These are phyloP conservation scores for Oasisia sp. DNA, from an alignment of 2,888 invertebrate species.

Conservation along the genomic window DNA sequence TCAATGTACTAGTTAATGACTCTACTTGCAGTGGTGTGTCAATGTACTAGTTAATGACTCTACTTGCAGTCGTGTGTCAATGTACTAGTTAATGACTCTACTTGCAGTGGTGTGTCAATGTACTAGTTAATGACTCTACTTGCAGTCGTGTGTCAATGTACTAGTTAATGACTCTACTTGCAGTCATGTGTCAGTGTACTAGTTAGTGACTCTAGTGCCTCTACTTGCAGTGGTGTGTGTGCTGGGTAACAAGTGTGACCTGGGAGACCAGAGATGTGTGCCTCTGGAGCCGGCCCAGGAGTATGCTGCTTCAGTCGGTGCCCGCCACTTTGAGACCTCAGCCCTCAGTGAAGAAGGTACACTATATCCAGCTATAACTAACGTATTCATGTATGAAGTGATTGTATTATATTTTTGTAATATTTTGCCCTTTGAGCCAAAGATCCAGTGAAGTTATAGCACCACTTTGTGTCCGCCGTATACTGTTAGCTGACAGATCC, in stretches of 20 bases:
- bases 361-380: too few species aligned
- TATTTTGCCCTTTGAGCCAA: too few species aligned
- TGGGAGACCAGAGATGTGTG: conserved; percentile 74
- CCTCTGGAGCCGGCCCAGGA: conserved; percentile 76
- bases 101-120: too few species aligned
- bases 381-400: not conserved
- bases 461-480: too few species aligned
- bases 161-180: too few species aligned
- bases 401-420: too few species aligned
- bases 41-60: not conserved
- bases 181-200: not conserved
- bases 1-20: not conserved
- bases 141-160: too few species aligned
- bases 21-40: not conserved
- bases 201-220: not conserved
- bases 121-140: not conserved
- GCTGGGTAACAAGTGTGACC: conserved; percentile 87
- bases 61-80: not conserved
- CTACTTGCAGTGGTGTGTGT: conserved; percentile 62
- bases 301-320: conserved; percentile 85
- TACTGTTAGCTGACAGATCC: too few species aligned
- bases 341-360: conserved; percentile 71
- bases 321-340: conserved; percentile 85
- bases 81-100: too few species aligned
- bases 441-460: too few species aligned